Evolutionary conservation across 2,113 vertebrate genomes (phyloP), one percentile per base, ranked within the genome.

Genomic region (Periophthalmus modestus): DNA sequence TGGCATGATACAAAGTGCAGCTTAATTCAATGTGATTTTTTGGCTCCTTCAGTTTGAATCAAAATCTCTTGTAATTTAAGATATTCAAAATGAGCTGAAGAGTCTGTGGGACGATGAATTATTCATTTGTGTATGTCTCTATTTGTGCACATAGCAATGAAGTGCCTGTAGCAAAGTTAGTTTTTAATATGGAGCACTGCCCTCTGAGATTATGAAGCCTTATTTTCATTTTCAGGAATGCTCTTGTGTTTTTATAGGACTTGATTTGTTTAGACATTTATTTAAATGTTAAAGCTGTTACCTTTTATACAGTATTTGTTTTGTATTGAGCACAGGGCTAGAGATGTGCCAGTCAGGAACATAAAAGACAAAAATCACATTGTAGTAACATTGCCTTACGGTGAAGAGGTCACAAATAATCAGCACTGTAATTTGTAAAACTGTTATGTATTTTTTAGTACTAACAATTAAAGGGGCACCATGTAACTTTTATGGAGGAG

Each of bases 1-100:
- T 43, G 39, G 9, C 39, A 5, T 63, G 34, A 34, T 34, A 18
- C 7, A 9, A 63, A 48, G 9, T 52, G 50, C 78, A 94, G 93
- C 21, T 65, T 36, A 39, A 39, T 39, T 39, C 18, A 65, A 65
- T n/a, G 18, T 65, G 34, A 43, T 33, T 34, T 7, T 36, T n/a
- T 65, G 34, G 39, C 61, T 39, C 18, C 18, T 39, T 34, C 34
- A 19, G 28, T 21, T 19, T 65, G 34, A n/a, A 11, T 39, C 34
- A 18, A 10, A 19, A 12, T 65, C 62, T 19, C 34, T n/a, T 15
- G 39, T 62, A 18, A 62, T 19, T 65, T 39, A 4, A 43, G 34
- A 43, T 65, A 65, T n/a, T 63, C 2, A 59, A 13, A 24, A 14
- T 55, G 57, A 19, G 34, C 34, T 43, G 33, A 39, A n/a, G 59